phyloP scores from a whole-genome alignment of 1,140 invertebrate species.

The Phenacoccus solenopsis region DNA sequence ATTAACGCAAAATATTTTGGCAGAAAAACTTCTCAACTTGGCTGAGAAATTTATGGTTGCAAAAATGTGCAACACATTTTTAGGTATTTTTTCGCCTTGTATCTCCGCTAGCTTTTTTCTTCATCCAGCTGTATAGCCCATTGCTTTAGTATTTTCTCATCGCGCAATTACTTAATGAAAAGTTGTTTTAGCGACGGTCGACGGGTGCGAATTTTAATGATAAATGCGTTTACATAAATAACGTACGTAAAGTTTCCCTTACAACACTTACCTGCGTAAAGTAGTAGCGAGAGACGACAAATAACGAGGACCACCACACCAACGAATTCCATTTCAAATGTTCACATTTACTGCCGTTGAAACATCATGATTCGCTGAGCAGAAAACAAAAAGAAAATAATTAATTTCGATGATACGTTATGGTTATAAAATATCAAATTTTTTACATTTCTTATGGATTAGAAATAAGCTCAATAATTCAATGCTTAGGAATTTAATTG shows the following conservation, averaged over 20 bases:
- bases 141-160: neutral
- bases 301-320: neutral
- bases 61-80: neutral
- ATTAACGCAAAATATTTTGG: conserved; percentile 3
- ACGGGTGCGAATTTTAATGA: too few relatives aligned
- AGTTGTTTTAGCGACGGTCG: too few relatives aligned
- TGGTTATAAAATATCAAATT: too few relatives aligned
- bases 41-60: neutral
- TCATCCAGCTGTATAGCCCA: too few relatives aligned
- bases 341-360: neutral
- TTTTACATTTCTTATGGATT: too few relatives aligned
- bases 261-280: neutral
- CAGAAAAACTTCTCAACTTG: neutral
- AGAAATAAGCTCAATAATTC: too few relatives aligned
- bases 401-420: too few relatives aligned
- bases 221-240: too few relatives aligned
- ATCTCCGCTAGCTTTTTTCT: neutral
- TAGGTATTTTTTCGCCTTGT: neutral
- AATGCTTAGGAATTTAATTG: too few relatives aligned
- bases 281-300: neutral
- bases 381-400: neutral
- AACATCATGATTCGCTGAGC: neutral
- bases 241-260: too few relatives aligned
- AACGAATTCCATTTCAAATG: neutral
- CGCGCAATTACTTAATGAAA: neutral